Evolutionary conservation across 2,888 invertebrate genomes (phyloP).

Genomic region (Latrodectus elegans): DNA sequence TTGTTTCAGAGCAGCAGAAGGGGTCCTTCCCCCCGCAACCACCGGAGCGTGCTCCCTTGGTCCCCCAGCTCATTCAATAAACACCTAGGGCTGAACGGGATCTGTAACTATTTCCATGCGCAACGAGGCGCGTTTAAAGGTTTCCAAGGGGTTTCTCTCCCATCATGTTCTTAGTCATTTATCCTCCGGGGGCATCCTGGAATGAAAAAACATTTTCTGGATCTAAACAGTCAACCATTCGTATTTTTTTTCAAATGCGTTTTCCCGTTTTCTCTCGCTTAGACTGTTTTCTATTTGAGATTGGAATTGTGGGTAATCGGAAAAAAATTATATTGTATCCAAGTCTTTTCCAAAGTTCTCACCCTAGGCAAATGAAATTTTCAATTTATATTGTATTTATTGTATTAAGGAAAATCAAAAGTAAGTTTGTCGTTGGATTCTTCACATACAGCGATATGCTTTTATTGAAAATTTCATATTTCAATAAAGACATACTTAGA

Average conservation of each 20-base stretch:
- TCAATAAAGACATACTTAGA: no score
- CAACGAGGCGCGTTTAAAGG: conserved; percentile 6
- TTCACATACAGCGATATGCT: no score
- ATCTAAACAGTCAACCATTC: background rate
- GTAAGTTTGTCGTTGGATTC: no score
- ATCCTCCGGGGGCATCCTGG: background rate
- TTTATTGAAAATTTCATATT: no score
- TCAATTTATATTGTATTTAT: no score
- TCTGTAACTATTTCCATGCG: conserved; percentile 19
- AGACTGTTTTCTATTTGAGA: no score
- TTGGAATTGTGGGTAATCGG: no score
- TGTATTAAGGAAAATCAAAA: no score
- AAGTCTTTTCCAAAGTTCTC: no score
- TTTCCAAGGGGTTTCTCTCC: background rate
- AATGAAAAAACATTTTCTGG: background rate
- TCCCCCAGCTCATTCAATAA: conserved; percentile 20
- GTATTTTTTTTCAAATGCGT: background rate
- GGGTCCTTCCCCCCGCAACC: conserved; percentile 8
- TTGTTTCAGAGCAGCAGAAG: conserved; percentile 8
- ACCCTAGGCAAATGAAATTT: no score
- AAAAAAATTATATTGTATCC: no score
- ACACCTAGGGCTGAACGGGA: conserved; percentile 40
- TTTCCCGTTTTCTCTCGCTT: no score
- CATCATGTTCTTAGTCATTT: background rate
- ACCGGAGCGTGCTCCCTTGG: conserved; percentile 20